These are phyloP conservation scores for Amitus sp. DNA, from an alignment of 2,888 invertebrate genomes.

Conservation along the genomic window DNA sequence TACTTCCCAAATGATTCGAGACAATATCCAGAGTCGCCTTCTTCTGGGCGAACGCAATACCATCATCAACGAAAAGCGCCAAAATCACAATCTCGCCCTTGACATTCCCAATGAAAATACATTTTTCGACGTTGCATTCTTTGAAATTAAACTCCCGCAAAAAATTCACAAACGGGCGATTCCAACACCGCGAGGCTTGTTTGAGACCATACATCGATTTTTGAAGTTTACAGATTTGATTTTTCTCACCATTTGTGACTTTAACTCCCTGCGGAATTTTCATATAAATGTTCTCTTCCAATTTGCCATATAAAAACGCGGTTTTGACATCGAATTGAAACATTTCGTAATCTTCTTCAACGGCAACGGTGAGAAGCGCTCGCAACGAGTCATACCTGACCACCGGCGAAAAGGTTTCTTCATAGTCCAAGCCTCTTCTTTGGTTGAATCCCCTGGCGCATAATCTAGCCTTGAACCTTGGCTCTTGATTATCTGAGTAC, in stretches of 20 bases:
- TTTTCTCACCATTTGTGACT: slow-evolving; percentile 23
- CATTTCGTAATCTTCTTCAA: slow-evolving; percentile 26
- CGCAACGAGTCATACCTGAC: slow-evolving; percentile 26
- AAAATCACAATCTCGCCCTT: slow-evolving; percentile 21
- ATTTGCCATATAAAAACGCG: slow-evolving; percentile 37
- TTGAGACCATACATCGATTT: slow-evolving; percentile 51
- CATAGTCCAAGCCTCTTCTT: slow-evolving; percentile 26
- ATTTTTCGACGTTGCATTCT: slow-evolving; percentile 41
- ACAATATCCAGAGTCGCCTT: slow-evolving; percentile 13
- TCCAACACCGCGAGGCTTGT: slow-evolving; percentile 50
- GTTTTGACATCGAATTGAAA: slow-evolving; percentile 37
- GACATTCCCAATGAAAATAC: slow-evolving; percentile 37
- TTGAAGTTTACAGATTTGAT: slow-evolving; percentile 42
- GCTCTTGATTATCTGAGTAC: background rate
- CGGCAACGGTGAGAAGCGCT: slow-evolving; percentile 30
- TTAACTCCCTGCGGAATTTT: slow-evolving; percentile 18
- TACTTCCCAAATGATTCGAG: slow-evolving; percentile 5
- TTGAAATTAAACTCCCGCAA: slow-evolving; percentile 36
- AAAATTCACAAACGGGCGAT: slow-evolving; percentile 39
- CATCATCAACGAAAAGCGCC: slow-evolving; percentile 40
- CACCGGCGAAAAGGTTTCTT: slow-evolving; percentile 26
- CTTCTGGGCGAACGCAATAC: slow-evolving; percentile 32
- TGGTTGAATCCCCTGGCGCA: slow-evolving; percentile 35
- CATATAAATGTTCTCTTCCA: slow-evolving; percentile 28
- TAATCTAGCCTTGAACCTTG: slow-evolving; percentile 32